Base-by-base conservation (phyloP, 2,113 vertebrate genomes). In the Sceloporus tristichus region DNA sequence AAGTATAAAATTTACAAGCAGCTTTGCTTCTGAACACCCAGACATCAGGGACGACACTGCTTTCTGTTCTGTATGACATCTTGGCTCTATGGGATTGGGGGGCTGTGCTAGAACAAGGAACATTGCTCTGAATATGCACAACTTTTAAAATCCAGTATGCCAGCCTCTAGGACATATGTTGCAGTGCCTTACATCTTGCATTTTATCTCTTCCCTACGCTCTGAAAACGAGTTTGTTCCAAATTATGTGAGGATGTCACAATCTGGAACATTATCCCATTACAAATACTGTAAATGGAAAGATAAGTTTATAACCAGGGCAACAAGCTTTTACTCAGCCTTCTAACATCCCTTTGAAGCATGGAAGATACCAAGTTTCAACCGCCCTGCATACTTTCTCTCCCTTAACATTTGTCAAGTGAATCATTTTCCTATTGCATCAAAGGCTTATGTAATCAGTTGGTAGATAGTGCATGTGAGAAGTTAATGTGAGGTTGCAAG, bases 381-480 rank as follows among this genome's bases (percentile, higher is more conserved):
- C n/a, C 34, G 25, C 75, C 38, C 23, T 82, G 68, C 54, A 34
- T 62, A 11, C 34, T 87, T 82, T 68, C 54, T 74, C 25, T 85
- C 11, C 59, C 48, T 56, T 10, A 4, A 11, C 68, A 34, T n/a
- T 34, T 54, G 54, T n/a, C 7, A 75, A 59, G 71, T 85, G 73
- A 66, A 27, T 82, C 34, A 59, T 74, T 38, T 85, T 29, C 70
- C 71, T 59, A 11, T 82, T 87, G 25, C 78, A 74, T 42, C 54
- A 75, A 81, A 81, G 70, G 18, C 54, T 87, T 87, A 42, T 74
- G 54, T 48, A 81, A 62, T 75, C 54, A 27, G 10, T 42, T 74
- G 40, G 27, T 65, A 87, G 79, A 82, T 65, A 23, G 27, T 59
- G 54, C n/a, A 42, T 62, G 53, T 74, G 5, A 59, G 48, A 84